Evolutionary conservation across 2,888 invertebrate genomes (phyloP).

Genomic region (Branchellion lobata): DNA sequence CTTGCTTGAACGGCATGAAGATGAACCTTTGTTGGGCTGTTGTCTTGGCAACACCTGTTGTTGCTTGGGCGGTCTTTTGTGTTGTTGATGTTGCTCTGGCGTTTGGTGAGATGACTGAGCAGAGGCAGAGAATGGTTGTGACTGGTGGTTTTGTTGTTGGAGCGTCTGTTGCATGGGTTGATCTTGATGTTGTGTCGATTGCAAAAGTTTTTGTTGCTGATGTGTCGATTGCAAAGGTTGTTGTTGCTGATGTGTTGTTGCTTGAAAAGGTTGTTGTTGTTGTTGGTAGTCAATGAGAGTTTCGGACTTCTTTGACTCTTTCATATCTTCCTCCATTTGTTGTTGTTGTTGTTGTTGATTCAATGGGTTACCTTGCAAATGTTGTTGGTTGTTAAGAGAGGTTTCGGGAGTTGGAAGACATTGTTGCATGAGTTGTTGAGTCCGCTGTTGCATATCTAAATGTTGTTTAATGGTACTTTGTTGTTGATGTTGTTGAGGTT

Average conservation of each 20-base stretch:
- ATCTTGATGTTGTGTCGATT: not conserved
- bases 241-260: not conserved
- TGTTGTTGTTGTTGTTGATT: not conserved
- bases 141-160: constrained; percentile 1
- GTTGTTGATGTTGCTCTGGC: not conserved
- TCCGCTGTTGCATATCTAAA: no score
- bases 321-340: not conserved
- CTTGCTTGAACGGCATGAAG: no score
- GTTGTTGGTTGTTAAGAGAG: constrained; percentile 21
- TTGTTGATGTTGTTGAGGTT: not conserved
- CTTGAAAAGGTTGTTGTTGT: constrained; percentile 2
- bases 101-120: no score
- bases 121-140: no score
- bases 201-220: not conserved
- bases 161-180: not conserved
- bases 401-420: not conserved
- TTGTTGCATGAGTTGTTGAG: no score
- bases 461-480: no score
- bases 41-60: not conserved
- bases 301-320: not conserved
- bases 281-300: not conserved
- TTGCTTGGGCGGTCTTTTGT: not conserved
- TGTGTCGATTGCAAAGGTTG: not conserved
- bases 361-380: not conserved
- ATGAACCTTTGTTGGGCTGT: not conserved